A percentile compares a stretch with the other conserved stretches of the same genome.
These are phyloP conservation scores for Cerceris ruficornis DNA, from an alignment of 2,888 invertebrate genomes.

Conservation along the genomic window DNA sequence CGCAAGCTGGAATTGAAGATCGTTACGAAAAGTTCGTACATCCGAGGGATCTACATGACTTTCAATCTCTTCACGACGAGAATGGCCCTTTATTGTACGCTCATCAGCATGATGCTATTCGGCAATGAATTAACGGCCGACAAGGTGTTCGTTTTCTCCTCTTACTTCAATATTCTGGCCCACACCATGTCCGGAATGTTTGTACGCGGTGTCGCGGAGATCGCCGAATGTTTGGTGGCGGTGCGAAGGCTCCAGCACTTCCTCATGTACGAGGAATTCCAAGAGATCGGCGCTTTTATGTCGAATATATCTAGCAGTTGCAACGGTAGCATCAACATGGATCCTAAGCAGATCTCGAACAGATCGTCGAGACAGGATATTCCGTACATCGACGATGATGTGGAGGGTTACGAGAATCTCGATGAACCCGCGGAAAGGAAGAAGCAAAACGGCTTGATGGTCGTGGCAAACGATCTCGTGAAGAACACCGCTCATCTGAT, in stretches of 20 bases:
- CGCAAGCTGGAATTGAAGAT: conserved; percentile 83
- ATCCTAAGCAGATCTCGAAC: conserved; percentile 56
- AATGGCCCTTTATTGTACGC: conserved; percentile 89
- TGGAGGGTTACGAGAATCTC: conserved; percentile 41
- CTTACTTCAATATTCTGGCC: conserved; percentile 83
- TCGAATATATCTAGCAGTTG: conserved; percentile 46
- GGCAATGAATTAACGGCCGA: conserved; percentile 88
- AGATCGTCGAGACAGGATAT: conserved; percentile 69
- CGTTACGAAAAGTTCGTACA: conserved; percentile 85
- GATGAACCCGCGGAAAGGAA: conserved; percentile 70
- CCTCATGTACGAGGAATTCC: conserved; percentile 80
- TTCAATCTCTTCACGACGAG: conserved; percentile 92
- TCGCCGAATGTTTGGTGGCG: conserved; percentile 83
- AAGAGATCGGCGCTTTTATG: conserved; percentile 41
- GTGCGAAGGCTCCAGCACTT: conserved; percentile 81
- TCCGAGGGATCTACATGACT: conserved; percentile 87
- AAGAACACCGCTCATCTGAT: conserved; percentile 63
- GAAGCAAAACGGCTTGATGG: conserved; percentile 79
- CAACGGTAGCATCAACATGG: conserved; percentile 65
- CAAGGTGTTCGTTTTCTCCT: conserved; percentile 84
- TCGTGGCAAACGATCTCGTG: conserved; percentile 68
- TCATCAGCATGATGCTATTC: conserved; percentile 87
- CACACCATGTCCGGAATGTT: conserved; percentile 85
- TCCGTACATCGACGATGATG: conserved; percentile 75
- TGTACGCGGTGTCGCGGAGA: conserved; percentile 83